phyloP scores from a whole-genome alignment of 2,888 invertebrate species.

The Amphipyra berbera region DNA sequence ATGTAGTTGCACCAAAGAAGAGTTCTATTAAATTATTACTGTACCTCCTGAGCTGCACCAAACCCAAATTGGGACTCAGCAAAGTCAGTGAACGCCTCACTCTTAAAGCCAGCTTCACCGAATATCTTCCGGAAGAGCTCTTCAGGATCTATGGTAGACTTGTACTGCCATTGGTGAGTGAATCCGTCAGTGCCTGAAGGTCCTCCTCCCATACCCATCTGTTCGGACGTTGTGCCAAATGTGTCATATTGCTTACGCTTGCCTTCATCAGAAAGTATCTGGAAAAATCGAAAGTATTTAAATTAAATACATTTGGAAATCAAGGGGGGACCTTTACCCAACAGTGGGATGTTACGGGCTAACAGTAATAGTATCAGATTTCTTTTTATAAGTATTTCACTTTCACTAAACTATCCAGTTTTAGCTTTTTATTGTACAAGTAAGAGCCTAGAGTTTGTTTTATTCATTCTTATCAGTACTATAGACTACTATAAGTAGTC shows the following conservation, averaged over 20 bases:
- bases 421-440: no score
- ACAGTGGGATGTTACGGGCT: no score
- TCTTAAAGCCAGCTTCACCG: conserved; percentile 94
- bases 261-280: conserved; percentile 96
- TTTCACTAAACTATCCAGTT: no score
- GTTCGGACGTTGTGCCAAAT: conserved; percentile 96
- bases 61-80: conserved; percentile 97
- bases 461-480: no score
- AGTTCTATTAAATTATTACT: not conserved
- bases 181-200: conserved; percentile 91
- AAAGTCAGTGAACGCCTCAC: conserved; percentile 93
- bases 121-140: conserved; percentile 99
- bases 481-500: no score
- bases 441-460: no score
- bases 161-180: conserved; percentile 95
- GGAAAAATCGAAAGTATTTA: conserved; percentile 37
- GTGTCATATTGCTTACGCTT: conserved; percentile 98
- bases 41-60: conserved; percentile 97
- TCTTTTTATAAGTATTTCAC: no score
- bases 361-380: no score
- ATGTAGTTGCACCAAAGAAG: no score
- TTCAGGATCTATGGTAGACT: conserved; percentile 97
- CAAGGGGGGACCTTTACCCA: no score
- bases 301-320: no score
- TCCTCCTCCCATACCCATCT: conserved; percentile 94